These are phyloP conservation scores for Tapirus terrestris DNA, from an alignment of 2,113 vertebrate species.

Conservation along the genomic window DNA sequence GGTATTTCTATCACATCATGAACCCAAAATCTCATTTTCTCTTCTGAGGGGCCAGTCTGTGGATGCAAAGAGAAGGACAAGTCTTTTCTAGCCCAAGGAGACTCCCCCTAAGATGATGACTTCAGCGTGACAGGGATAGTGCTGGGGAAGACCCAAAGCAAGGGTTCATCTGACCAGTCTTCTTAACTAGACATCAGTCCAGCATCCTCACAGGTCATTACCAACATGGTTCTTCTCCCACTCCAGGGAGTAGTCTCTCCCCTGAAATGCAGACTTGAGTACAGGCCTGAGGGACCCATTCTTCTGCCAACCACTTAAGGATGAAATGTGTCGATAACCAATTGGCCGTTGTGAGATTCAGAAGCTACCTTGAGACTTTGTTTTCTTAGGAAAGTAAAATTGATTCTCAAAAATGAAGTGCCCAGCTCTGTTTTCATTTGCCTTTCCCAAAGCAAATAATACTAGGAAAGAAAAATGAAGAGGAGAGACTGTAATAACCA, in stretches of 20 bases:
- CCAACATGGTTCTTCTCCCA: not conserved
- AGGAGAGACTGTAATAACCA: not conserved
- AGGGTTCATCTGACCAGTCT: not conserved
- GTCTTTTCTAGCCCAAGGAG: not conserved
- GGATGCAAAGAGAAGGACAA: not conserved
- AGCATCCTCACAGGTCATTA: not conserved
- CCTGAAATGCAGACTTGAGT: not conserved
- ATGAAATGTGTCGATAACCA: not conserved
- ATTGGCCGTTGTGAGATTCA: not conserved
- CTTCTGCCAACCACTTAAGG: not conserved
- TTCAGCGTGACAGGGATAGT: not conserved
- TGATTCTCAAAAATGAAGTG: constrained; percentile 23
- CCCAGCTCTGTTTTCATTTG: not conserved
- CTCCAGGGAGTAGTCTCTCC: not conserved
- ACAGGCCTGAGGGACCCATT: rapidly evolving
- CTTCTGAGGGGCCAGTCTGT: not conserved
- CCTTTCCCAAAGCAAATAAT: constrained; percentile 32
- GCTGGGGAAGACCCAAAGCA: not conserved
- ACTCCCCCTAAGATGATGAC: not conserved
- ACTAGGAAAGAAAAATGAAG: not conserved
- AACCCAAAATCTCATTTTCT: not conserved
- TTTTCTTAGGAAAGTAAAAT: constrained; percentile 39
- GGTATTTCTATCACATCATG: not conserved
- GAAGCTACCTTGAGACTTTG: not conserved
- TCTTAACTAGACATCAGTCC: not conserved